A percentile compares a stretch with the other conserved stretches of the same genome.
Conservation (phyloP, 2,888 invertebrate genomes). For the Uropetala carovei region DNA sequence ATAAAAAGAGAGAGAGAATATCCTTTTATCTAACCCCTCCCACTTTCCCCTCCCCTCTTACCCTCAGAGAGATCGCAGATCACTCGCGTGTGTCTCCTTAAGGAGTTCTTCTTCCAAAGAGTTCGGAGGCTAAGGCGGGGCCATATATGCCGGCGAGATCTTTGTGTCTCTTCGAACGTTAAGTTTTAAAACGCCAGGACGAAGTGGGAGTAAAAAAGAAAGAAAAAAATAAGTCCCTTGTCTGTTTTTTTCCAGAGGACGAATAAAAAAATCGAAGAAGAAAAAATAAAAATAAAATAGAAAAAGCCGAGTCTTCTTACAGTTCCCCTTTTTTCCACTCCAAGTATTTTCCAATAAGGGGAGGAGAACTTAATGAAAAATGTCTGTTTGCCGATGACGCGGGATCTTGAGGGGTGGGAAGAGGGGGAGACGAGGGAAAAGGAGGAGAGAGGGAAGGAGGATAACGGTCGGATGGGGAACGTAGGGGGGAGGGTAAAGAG, state of each 20-base stretch:
- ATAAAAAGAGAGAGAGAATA: neutral
- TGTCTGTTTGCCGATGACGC: conserved; percentile 64
- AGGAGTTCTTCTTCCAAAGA: neutral
- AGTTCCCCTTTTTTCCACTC: conserved; percentile 64
- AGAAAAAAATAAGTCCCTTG: conserved; percentile 33
- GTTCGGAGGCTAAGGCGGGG: neutral
- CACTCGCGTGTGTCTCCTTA: neutral
- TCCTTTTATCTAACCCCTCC: neutral
- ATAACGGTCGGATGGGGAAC: neutral
- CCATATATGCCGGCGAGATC: neutral
- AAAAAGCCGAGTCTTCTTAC: conserved; percentile 50
- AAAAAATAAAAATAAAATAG: conserved; percentile 25
- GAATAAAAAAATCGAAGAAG: conserved; percentile 47
- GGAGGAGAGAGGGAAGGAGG: neutral
- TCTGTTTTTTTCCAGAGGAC: neutral
- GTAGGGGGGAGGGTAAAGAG: neutral
- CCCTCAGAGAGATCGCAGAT: neutral
- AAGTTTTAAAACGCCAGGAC: conserved; percentile 43
- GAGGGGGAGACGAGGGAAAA: neutral
- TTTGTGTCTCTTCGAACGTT: conserved; percentile 5
- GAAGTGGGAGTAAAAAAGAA: neutral
- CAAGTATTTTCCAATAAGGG: conserved; percentile 66
- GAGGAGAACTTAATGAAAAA: conserved; percentile 66
- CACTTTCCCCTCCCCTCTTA: neutral
- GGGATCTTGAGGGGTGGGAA: conserved; percentile 1